Evolutionary conservation across 92 coral and sea anemone genomes (phyloP).

Genomic region (Porites evermanni): DNA sequence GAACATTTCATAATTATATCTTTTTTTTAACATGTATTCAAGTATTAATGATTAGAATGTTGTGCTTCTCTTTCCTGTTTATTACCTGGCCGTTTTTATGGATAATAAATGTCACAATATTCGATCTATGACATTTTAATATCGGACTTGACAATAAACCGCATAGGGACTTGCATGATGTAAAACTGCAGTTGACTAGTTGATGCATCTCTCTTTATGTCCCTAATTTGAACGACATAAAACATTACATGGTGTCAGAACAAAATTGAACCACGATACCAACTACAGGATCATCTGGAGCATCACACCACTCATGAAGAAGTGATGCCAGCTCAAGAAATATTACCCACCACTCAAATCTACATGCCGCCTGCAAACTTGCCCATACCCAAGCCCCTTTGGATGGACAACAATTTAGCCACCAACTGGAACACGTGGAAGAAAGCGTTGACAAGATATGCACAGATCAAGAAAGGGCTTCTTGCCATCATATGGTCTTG

Average conservation of each 20-base stretch:
- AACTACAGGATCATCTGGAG: neutral
- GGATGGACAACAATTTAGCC: neutral
- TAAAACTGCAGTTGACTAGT: too few relatives aligned
- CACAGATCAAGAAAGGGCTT: conserved; percentile 40
- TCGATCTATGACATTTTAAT: too few relatives aligned
- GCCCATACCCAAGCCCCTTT: neutral
- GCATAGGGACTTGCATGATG: too few relatives aligned
- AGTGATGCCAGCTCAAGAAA: neutral
- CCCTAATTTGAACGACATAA: neutral
- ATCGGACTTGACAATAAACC: too few relatives aligned
- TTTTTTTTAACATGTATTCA: too few relatives aligned
- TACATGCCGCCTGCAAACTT: neutral
- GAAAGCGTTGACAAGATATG: conserved; percentile 15
- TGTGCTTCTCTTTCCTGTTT: too few relatives aligned
- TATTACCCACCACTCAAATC: neutral
- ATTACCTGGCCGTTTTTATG: too few relatives aligned
- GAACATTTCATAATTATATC: too few relatives aligned
- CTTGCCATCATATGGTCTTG: conserved; percentile 37
- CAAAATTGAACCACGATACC: neutral
- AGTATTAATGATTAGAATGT: too few relatives aligned
- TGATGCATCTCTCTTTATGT: too few relatives aligned
- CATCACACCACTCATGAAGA: too few relatives aligned
- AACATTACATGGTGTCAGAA: conserved; percentile 6
- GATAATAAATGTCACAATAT: too few relatives aligned
- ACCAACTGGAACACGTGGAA: conserved; percentile 8